Conservation (phyloP, 2,888 invertebrate genomes). For the Drosophila kambysellisi region DNA sequence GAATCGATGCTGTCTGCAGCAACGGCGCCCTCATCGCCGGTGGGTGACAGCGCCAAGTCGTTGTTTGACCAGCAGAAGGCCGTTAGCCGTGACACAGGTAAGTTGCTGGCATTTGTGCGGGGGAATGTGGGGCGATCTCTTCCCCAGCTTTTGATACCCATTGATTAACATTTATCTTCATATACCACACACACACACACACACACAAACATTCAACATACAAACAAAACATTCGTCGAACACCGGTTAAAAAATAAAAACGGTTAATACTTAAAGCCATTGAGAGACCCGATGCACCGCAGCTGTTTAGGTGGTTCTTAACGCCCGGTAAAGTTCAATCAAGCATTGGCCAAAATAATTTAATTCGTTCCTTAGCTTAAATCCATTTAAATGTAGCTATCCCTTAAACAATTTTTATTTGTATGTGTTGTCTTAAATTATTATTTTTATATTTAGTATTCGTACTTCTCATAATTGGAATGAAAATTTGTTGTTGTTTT, state of each 20-base stretch:
- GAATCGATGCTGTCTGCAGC: conserved; percentile 59
- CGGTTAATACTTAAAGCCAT: conserved; percentile 48
- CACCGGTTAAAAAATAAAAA: conserved; percentile 24
- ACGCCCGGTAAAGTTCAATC: conserved; percentile 83
- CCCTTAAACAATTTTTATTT: conserved; percentile 13
- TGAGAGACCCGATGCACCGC: conserved; percentile 81
- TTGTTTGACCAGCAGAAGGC: conserved; percentile 73
- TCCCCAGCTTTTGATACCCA: conserved; percentile 42
- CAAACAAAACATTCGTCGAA: conserved; percentile 36
- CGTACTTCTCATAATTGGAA: conserved; percentile 9
- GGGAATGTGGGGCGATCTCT: conserved; percentile 28
- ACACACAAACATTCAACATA: conserved; percentile 15
- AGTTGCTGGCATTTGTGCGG: conserved; percentile 37
- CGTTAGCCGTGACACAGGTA: conserved; percentile 83
- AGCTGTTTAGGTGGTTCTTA: conserved; percentile 84
- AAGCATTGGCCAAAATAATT: conserved; percentile 51
- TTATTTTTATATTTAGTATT: conserved; percentile 9
- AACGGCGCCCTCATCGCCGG: conserved; percentile 76
- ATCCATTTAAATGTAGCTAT: conserved; percentile 39
- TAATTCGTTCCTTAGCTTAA: conserved; percentile 53
- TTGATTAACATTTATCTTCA: conserved; percentile 70
- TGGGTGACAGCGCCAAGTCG: conserved; percentile 79
- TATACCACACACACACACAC: conserved; percentile 40
- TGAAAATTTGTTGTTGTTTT: not conserved
- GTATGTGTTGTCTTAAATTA: conserved; percentile 19